Conservation (phyloP, 1,140 invertebrate genomes). For the Sinella curviseta region DNA sequence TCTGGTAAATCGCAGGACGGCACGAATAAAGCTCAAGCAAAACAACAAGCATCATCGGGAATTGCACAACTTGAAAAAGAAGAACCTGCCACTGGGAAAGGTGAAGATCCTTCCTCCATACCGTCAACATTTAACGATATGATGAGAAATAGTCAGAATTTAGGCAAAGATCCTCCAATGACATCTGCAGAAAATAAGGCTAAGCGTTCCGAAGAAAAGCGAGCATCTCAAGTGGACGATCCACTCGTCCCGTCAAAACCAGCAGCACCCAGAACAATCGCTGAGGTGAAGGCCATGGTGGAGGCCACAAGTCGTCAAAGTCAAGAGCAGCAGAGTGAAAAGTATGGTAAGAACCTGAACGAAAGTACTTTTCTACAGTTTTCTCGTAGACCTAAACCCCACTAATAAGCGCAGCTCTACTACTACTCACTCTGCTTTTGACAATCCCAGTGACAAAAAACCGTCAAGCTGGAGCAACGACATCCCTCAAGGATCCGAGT, state of each 20-base stretch:
- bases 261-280: background rate
- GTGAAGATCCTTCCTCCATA: background rate
- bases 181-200: background rate
- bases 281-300: background rate
- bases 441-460: background rate
- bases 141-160: background rate
- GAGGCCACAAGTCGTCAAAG: background rate
- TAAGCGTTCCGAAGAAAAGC: background rate
- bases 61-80: too few relatives aligned
- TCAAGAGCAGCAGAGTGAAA: too few relatives aligned
- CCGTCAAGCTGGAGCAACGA: background rate
- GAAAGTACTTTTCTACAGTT: background rate
- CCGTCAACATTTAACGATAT: background rate
- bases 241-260: background rate
- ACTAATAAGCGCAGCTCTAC: background rate
- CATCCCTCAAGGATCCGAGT: background rate
- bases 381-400: background rate
- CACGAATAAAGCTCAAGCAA: background rate
- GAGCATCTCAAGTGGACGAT: background rate
- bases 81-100: background rate
- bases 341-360: slow-evolving; percentile 13
- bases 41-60: too few relatives aligned
- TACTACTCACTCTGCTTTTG: background rate
- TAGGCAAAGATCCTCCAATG: background rate
- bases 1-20: background rate